Evolutionary conservation across 1,140 invertebrate genomes (phyloP).

Genomic region (Brachystomella parvula): DNA sequence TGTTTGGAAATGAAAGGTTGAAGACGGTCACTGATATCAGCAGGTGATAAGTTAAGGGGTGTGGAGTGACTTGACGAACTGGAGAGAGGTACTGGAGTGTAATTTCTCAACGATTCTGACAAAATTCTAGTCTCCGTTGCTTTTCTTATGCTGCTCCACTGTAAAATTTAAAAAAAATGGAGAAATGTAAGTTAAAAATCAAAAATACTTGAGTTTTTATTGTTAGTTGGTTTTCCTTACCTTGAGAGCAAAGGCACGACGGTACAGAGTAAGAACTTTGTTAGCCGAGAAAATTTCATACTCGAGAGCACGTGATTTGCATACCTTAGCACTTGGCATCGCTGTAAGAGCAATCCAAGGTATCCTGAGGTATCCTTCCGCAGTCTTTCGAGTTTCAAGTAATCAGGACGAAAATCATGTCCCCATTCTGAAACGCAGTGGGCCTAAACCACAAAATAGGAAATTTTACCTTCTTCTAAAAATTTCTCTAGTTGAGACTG

Average conservation of each 20-base stretch:
- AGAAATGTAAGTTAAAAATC: too few relatives aligned
- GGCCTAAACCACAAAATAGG: constrained; percentile 82
- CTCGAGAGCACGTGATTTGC: constrained; percentile 63
- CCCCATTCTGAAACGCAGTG: constrained; percentile 67
- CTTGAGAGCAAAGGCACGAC: constrained; percentile 56
- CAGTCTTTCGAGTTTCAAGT: constrained; percentile 73
- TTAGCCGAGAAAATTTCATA: constrained; percentile 60
- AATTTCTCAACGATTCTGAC: too few relatives aligned
- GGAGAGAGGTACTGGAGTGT: too few relatives aligned
- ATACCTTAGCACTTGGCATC: constrained; percentile 58
- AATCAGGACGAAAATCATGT: constrained; percentile 93
- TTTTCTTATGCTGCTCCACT: constrained; percentile 11
- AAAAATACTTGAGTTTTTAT: background rate
- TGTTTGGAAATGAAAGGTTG: too few relatives aligned
- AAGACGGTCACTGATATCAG: too few relatives aligned
- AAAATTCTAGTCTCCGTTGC: background rate
- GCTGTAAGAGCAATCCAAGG: constrained; percentile 90
- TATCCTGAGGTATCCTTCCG: constrained; percentile 58
- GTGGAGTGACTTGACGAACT: too few relatives aligned
- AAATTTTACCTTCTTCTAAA: constrained; percentile 48
- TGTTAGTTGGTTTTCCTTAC: constrained; percentile 35
- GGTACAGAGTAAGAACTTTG: constrained; percentile 62
- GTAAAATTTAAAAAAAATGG: too few relatives aligned
- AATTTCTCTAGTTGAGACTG: constrained; percentile 45
- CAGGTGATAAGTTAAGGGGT: too few relatives aligned